Evolutionary conservation across 2,888 invertebrate genomes (phyloP).

Genomic region (Dolichopus griseipennis): DNA sequence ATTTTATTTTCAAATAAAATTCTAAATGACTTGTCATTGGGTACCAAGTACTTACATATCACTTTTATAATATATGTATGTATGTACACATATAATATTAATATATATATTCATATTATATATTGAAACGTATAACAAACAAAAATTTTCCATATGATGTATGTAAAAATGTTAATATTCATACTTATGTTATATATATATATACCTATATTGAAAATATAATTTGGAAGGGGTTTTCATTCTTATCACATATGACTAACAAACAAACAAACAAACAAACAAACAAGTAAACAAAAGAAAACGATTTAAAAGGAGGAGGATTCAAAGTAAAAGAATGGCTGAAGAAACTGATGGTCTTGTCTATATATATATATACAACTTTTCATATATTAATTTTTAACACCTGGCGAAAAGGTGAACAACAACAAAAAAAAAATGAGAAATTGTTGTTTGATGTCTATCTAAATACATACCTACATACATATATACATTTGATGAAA

Average conservation of each 20-base stretch:
- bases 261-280: no score
- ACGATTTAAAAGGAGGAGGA: no score
- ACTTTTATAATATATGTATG: no score
- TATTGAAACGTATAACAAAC: not conserved
- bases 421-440: not conserved
- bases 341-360: not conserved
- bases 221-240: no score
- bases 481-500: not conserved
- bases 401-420: not conserved
- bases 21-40: conserved; percentile 1
- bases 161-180: not conserved
- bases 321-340: no score
- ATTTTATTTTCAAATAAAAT: not conserved
- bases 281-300: no score
- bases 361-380: no score
- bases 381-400: not conserved
- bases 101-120: no score
- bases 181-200: not conserved
- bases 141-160: not conserved
- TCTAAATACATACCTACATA: no score
- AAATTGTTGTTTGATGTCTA: not conserved
- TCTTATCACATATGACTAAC: no score
- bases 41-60: not conserved
- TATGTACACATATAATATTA: not conserved
- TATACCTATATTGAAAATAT: no score